Percentiles rank a stretch among this genome's conserved stretches.
Conservation (phyloP, 1,140 invertebrate species). For the Holcopasites calliopsidis region DNA sequence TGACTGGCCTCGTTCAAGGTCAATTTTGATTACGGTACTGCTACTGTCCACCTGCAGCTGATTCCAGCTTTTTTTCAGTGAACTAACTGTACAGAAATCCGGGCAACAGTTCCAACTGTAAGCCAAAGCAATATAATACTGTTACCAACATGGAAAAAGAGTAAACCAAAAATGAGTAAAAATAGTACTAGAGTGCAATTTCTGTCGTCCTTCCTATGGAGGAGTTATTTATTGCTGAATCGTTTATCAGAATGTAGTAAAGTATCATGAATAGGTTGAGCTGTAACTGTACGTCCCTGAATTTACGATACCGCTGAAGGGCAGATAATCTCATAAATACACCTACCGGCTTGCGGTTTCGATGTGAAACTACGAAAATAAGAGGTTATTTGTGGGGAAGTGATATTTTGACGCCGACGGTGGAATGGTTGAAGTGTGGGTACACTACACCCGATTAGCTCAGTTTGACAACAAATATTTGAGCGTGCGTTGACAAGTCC, state of each 20-base stretch:
- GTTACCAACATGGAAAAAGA: too few relatives aligned
- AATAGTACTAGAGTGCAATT: not conserved
- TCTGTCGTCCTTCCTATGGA: not conserved
- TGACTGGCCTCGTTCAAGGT: slow-evolving; percentile 45
- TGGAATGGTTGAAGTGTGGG: not conserved
- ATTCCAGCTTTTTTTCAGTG: slow-evolving; percentile 11
- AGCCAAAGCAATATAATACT: not conserved
- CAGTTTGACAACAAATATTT: slow-evolving; percentile 5
- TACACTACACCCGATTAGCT: not conserved
- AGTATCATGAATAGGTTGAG: not conserved
- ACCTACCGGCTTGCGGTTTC: not conserved
- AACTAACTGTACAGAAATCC: not conserved
- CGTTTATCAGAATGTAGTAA: not conserved
- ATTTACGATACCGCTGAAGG: too few relatives aligned
- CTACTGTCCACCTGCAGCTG: not conserved
- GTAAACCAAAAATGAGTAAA: too few relatives aligned
- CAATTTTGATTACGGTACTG: slow-evolving; percentile 43
- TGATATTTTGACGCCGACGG: not conserved
- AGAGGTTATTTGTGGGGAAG: not conserved
- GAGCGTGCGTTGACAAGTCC: not conserved
- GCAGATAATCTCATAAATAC: too few relatives aligned
- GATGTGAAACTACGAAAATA: not conserved
- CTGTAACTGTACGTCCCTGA: too few relatives aligned
- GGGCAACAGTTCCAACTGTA: not conserved
- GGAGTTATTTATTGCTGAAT: not conserved